phyloP scores from a whole-genome alignment of 2,113 vertebrate species.

The Pteruthius melanotis region DNA sequence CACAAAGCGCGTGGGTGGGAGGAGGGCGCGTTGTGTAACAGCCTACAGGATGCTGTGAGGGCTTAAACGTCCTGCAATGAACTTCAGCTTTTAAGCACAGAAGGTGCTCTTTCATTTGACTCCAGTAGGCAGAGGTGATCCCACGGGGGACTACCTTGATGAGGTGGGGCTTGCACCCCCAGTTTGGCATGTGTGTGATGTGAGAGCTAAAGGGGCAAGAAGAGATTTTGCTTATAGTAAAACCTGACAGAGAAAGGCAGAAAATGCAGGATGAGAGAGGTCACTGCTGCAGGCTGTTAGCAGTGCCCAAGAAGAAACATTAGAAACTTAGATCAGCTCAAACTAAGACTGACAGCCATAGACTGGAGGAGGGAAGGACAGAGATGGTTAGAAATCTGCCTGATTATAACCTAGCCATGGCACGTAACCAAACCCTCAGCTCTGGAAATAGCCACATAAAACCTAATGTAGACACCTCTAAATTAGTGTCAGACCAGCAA shows the following conservation, averaged over 20 bases:
- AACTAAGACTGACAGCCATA: background rate
- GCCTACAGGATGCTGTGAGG: rapidly evolving
- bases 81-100: background rate
- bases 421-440: background rate
- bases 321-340: background rate
- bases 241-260: background rate
- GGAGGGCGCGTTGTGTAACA: background rate
- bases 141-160: background rate
- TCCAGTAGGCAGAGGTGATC: background rate
- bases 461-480: background rate
- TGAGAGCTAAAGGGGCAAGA: background rate
- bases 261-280: background rate
- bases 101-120: background rate
- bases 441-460: background rate
- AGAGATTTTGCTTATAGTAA: background rate
- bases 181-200: rapidly evolving
- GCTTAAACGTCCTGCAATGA: background rate
- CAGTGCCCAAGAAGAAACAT: background rate
- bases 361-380: background rate
- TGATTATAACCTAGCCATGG: background rate
- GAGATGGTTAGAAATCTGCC: background rate
- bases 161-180: background rate
- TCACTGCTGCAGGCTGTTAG: background rate
- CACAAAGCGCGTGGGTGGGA: background rate
- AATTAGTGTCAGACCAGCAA: background rate